Evolutionary conservation across 2,113 vertebrate genomes (phyloP), one percentile per base, ranked within the genome.

Genomic region (Leucopsar rothschildi): DNA sequence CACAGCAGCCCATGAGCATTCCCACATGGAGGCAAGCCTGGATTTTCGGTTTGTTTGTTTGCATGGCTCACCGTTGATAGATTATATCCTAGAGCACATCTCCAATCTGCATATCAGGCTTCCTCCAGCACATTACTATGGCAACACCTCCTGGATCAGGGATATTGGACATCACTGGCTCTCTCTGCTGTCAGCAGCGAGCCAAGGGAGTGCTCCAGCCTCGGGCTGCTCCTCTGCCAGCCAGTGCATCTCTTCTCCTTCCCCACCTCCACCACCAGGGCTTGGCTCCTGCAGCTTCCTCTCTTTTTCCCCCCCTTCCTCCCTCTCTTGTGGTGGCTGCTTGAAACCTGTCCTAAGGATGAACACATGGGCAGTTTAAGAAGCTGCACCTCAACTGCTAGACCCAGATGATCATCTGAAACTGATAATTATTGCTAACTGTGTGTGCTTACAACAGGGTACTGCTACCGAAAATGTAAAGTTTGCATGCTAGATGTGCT

Each of bases 121-220:
- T 66, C 55, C 59, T 63, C 82, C 64, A 65, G 59, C 66, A 86
- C 45, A 95, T 91, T 70, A 70, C 90, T 95, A 79, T 63, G 93
- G 90, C 82, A 94, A 95, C 84, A 69, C 33, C 50, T 33, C 29
- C 70, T 23, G 40, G 50, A 37, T 80, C 40, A 16, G 60, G 59
- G 77, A 33, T 55, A 49, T n/a, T 70, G 87, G 69, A n/a, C 83
- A 79, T 72, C 52, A 10, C 75, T 24, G 37, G 18, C 25, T 64
- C 31, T 60, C 57, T 66, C 45, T 57, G 50, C 70, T 83, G 63
- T 8, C 75, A 72, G 49, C 7, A 9, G 24, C 24, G 50, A 82
- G 50, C 19, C 63, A 23, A 40, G 64, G 42, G 17, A 68, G 27
- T 7, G n/a, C 45, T 76, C 65, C 65, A 45, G 35, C 25, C 14